These are phyloP conservation scores for Coenobita brevimanus DNA, from an alignment of 1,140 invertebrate species.

Conservation along the genomic window DNA sequence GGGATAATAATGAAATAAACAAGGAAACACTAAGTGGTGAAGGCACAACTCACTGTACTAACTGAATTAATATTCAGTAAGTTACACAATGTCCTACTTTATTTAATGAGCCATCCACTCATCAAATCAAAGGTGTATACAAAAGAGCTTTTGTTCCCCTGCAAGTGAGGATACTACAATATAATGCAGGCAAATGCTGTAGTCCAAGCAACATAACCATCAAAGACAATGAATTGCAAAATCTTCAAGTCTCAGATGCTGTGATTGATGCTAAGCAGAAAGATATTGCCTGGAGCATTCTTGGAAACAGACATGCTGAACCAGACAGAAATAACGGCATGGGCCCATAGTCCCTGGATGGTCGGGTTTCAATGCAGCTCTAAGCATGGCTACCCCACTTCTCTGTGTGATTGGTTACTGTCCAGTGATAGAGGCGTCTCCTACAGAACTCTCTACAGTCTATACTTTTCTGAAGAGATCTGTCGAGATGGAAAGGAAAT, in stretches of 20 bases:
- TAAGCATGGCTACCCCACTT: neutral
- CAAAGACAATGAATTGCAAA: neutral
- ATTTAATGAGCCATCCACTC: neutral
- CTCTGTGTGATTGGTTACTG: neutral
- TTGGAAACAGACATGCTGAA: neutral
- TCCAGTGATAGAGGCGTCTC: neutral
- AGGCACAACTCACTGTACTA: too few species aligned
- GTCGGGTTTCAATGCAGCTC: neutral
- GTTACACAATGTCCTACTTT: neutral
- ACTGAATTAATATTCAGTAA: neutral
- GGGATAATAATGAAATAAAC: conserved; percentile 9
- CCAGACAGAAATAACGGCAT: neutral
- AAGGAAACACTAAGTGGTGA: neutral
- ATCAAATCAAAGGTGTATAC: neutral
- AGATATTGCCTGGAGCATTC: neutral
- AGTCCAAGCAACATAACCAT: neutral
- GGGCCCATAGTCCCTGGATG: neutral
- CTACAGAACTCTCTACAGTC: neutral
- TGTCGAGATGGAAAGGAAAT: neutral
- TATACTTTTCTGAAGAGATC: neutral
- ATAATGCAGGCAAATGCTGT: too few species aligned
- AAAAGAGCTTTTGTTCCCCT: neutral
- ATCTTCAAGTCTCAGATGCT: neutral
- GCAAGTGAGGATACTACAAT: neutral
- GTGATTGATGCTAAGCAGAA: neutral